Evolutionary conservation across 2,113 vertebrate genomes (phyloP), one percentile per base, ranked within the genome.

Genomic region (Alligator sinensis): DNA sequence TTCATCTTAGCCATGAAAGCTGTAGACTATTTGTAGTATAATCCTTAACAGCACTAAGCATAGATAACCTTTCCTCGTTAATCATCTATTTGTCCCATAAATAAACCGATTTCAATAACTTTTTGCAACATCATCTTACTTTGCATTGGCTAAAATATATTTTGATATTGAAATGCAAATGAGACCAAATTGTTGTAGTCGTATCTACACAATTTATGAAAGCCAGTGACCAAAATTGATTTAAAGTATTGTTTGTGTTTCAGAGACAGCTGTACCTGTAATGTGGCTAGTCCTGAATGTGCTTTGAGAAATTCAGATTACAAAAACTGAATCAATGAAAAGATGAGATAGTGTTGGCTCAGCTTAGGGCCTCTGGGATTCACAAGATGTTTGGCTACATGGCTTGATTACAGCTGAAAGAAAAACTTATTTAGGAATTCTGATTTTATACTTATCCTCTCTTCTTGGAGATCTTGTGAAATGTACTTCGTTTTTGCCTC

Each of bases 211-310:
- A 47, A 7, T 89, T 90, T 81, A 58, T 85, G 89, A 89, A 75
- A 92, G 64, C 83, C 80, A 92, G 88, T 66, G 90, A 77, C 82
- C 64, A 77, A 92, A 93, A 96, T 96, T 85, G 89, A 93, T 85
- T 82, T 88, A 91, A 96, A 84, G 77, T 1, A 47, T 47, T 47
- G 47, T 47, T 47, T 47, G 82, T 95, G 93, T 94, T 89, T 91
- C 88, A 95, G 91, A 84, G 5, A 1, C 0, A 0, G 9, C 54
- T 92, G 60, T 70, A 17, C 87, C 90, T 89, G 61, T 75, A 64
- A 84, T 93, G 24, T 75, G 64, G 75, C n/a, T 84, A 64, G 47
- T 47, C 34, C 21, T 47, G 34, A 74, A 22, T 38, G 47, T 74
- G 30, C 34, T 74, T 74, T 74, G 34, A 47, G 22, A 47, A 74